Conservation (phyloP, 2,888 invertebrate genomes). For the Melipona bicolor region DNA sequence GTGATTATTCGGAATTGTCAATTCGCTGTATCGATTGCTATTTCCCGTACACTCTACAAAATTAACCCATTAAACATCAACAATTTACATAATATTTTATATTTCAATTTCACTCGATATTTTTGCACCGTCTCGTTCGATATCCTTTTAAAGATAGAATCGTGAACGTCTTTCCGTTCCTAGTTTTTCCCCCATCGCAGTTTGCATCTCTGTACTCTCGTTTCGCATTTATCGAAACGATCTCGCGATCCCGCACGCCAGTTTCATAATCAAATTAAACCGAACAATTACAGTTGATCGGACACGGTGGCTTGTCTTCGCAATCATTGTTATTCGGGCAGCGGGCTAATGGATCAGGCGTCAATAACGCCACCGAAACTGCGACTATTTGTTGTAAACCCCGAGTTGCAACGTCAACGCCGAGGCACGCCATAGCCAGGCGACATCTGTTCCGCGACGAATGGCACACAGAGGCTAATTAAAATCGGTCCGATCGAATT, state of each 20-base stretch:
- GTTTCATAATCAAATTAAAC: constrained; percentile 7
- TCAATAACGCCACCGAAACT: constrained; percentile 31
- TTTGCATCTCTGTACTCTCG: too few relatives aligned
- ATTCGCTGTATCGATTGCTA: too few relatives aligned
- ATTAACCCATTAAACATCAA: too few relatives aligned
- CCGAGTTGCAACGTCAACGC: neutral
- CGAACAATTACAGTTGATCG: neutral
- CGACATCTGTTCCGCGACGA: constrained; percentile 19
- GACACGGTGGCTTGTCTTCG: neutral
- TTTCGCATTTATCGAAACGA: too few relatives aligned
- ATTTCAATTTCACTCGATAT: too few relatives aligned
- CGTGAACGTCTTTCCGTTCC: neutral
- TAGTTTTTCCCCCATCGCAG: neutral
- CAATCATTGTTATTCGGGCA: constrained; percentile 5
- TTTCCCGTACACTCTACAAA: too few relatives aligned
- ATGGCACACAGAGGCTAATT: constrained; percentile 27
- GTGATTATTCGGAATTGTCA: too few relatives aligned
- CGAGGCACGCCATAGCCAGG: neutral
- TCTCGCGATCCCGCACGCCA: neutral
- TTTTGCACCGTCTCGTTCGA: too few relatives aligned
- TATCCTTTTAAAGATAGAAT: neutral
- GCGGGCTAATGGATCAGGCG: constrained; percentile 31
- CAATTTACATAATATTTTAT: too few relatives aligned
- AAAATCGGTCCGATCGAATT: constrained; percentile 33
- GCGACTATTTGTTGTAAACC: constrained; percentile 33